Conservation (phyloP, 2,797 vertebrate genomes). For the Crax fasciolata region DNA sequence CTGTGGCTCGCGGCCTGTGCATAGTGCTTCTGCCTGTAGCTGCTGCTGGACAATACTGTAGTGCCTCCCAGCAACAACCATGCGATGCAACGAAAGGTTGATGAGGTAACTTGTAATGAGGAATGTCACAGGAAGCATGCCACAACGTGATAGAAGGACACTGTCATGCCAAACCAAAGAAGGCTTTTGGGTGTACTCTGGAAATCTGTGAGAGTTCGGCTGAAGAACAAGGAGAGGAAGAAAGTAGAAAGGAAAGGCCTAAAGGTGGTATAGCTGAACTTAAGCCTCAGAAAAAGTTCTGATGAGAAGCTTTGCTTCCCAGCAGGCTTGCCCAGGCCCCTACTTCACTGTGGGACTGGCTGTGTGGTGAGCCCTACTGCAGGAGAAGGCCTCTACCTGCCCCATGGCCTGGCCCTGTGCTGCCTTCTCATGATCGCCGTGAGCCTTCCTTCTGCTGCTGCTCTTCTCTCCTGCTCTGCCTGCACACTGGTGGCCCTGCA, state of each 20-base stretch:
- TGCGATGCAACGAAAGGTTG: neutral
- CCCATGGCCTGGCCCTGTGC: rapidly evolving
- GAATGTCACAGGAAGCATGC: too few species aligned
- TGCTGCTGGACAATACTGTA: neutral
- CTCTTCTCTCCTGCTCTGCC: too few species aligned
- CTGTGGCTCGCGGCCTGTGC: rapidly evolving
- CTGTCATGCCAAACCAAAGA: neutral
- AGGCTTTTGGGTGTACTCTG: neutral
- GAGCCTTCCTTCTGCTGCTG: neutral
- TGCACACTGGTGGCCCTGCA: neutral
- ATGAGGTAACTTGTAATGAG: too few species aligned
- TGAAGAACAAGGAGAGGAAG: neutral
- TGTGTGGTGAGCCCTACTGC: neutral
- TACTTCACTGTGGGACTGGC: neutral
- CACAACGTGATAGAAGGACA: neutral
- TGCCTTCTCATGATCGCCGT: neutral
- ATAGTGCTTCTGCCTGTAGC: rapidly evolving
- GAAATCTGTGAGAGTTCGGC: neutral
- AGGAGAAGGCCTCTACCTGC: neutral
- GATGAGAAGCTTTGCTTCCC: neutral
- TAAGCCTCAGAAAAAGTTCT: too few species aligned
- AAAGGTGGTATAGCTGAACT: neutral
- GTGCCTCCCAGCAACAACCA: neutral
- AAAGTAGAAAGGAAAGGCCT: neutral
- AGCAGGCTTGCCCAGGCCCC: neutral